Evolutionary conservation across 2,888 invertebrate species (phyloP).

Genomic region (Ferdinandea cuprea): DNA sequence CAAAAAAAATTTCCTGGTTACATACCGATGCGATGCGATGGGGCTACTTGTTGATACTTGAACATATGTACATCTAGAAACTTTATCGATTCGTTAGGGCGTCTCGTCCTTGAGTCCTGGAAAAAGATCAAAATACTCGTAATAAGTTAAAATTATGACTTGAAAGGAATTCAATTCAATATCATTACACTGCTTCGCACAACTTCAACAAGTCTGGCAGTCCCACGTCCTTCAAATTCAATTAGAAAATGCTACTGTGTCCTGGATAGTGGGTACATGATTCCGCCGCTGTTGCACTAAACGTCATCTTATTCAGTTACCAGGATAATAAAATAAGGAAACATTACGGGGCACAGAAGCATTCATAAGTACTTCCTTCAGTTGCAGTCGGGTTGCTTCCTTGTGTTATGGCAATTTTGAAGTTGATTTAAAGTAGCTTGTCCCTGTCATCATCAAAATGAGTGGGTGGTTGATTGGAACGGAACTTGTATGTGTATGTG

Average conservation of each 20-base stretch:
- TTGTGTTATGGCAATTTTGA: slow-evolving; percentile 6
- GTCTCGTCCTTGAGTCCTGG: slow-evolving; percentile 49
- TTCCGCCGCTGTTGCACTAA: slow-evolving; percentile 52
- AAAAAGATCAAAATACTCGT: slow-evolving; percentile 48
- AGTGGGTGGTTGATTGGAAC: neutral
- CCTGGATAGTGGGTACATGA: neutral
- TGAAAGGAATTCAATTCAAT: slow-evolving; percentile 45
- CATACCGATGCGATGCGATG: neutral
- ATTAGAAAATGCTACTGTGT: slow-evolving; percentile 46
- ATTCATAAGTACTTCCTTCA: slow-evolving; percentile 38
- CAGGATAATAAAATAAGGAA: slow-evolving; percentile 64
- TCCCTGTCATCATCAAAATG: neutral
- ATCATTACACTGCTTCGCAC: slow-evolving; percentile 29
- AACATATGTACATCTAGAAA: too few species aligned
- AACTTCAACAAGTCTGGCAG: slow-evolving; percentile 72
- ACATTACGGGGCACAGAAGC: slow-evolving; percentile 53
- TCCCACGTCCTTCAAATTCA: slow-evolving; percentile 62
- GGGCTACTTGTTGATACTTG: slow-evolving; percentile 25
- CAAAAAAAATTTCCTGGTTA: neutral
- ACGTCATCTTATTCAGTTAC: slow-evolving; percentile 72
- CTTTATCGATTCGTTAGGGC: slow-evolving; percentile 23
- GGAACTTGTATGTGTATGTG: neutral
- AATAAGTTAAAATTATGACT: slow-evolving; percentile 42
- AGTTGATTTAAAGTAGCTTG: slow-evolving; percentile 25
- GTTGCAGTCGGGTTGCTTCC: neutral